Evolutionary conservation across 2,113 vertebrate genomes (phyloP), one percentile per base, ranked within the genome.

Genomic region (Lethenteron reissneri): DNA sequence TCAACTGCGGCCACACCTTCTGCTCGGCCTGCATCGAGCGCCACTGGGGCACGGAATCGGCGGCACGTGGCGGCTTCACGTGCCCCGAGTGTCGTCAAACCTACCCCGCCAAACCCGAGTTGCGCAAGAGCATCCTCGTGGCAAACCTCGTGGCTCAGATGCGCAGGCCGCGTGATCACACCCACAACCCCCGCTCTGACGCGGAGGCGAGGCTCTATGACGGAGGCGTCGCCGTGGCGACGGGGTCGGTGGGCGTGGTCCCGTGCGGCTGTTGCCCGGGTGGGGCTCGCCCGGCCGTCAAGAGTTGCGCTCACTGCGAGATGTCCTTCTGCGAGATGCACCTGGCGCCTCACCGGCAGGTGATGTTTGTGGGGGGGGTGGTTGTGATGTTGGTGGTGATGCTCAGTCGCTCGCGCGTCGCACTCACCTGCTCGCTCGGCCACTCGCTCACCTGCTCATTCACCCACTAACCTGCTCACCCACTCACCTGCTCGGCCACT

Each of bases 1-100:
- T 68, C 15, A 68, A 21, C 62, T 68, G 62, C 11, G 62, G 62
- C 62, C 62, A 68, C 62, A 68, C 62, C 8, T 68, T 68, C 62
- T 68, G 62, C 62, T 21, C n/a, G 62, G 15, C 15, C 5, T 68
- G 62, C 62, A 21, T 21, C 8, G 62, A 68, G 2, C 15, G 62
- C 62, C 62, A 68, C 62, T 68, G 17, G n/a, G n/a, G 41, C 41
- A 41, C 62, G 8, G 21, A 21, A 8, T 11, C 9, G 62, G 62
- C n/a, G 8, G 15, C 62, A 9, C 15, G 62, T 11, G 21, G 15
- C 15, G 15, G 9, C 15, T 68, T n/a, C 62, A 68, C 62, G 8
- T 68, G 62, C 62, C 62, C 62, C 10, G 21, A n/a, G 2, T 68
- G 62, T 10, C 62, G 62, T 6, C 15, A 9, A 2, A 2, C 8